These are phyloP conservation scores for Cosmia pyralina DNA, from an alignment of 2,888 invertebrate species.

Conservation along the genomic window DNA sequence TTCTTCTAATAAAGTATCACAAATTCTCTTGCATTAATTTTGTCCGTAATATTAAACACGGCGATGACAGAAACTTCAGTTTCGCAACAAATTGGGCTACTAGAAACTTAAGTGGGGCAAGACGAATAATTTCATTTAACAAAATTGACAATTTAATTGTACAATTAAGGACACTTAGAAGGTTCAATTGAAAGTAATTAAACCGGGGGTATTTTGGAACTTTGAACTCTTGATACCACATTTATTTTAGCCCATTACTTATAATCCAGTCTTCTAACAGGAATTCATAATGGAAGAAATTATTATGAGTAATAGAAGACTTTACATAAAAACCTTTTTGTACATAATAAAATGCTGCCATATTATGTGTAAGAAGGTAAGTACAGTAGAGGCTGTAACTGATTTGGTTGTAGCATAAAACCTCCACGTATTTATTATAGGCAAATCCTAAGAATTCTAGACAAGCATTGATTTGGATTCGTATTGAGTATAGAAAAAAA, in stretches of 20 bases:
- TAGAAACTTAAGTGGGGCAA: conserved; percentile 56
- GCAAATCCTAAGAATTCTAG: too few species aligned
- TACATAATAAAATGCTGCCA: not conserved
- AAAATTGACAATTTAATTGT: conserved; percentile 68
- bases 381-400: too few species aligned
- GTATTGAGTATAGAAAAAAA: too few species aligned
- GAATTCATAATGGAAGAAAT: not conserved
- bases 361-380: not conserved
- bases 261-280: not conserved
- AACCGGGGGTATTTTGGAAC: conserved; percentile 38
- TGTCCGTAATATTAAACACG: conserved; percentile 40
- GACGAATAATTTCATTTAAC: conserved; percentile 72
- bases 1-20: conserved; percentile 23
- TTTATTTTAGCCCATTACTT: conserved; percentile 35
- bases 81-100: conserved; percentile 53
- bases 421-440: too few species aligned
- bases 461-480: too few species aligned
- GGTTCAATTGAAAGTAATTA: conserved; percentile 49
- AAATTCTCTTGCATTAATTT: conserved; percentile 24
- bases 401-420: too few species aligned
- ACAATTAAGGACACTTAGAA: conserved; percentile 64
- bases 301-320: not conserved
- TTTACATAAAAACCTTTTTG: not conserved
- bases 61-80: conserved; percentile 48
- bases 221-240: conserved; percentile 14